Evolutionary conservation across 53 echinoderm and acorn worm species (phyloP).

Genomic region (Holothuria scabra): DNA sequence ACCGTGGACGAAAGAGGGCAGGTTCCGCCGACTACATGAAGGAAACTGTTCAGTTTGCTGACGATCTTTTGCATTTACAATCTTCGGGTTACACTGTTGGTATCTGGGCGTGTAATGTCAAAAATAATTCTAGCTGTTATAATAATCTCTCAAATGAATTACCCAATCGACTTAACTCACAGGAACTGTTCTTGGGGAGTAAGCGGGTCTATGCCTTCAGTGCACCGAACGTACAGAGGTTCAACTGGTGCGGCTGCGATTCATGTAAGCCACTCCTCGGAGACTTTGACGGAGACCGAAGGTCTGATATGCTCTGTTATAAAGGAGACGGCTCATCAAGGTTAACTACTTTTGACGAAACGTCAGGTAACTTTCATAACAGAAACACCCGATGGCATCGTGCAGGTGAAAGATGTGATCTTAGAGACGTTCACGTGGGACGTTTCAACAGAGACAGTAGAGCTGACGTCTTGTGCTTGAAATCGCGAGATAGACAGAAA

Average conservation of each 20-base stretch:
- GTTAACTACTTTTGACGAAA: constrained; percentile 1
- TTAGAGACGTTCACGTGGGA: constrained; percentile 2
- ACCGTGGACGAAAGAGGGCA: neutral
- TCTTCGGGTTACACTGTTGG: constrained; percentile 29
- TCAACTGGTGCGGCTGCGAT: constrained; percentile 29
- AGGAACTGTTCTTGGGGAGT: constrained; percentile 6
- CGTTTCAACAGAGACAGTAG: constrained; percentile 18
- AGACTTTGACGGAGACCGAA: constrained; percentile 31
- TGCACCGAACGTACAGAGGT: constrained; percentile 5
- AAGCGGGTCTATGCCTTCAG: constrained; percentile 18
- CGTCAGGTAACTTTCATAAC: neutral
- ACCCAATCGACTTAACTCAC: neutral
- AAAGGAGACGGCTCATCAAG: constrained; percentile 11
- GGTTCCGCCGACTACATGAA: constrained; percentile 2
- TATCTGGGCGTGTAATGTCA: constrained; percentile 29
- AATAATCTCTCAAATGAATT: neutral
- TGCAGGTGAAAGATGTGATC: neutral
- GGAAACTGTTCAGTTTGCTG: constrained; percentile 33
- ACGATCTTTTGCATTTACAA: constrained; percentile 9
- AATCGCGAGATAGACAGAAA: constrained; percentile 14
- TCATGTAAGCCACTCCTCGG: constrained; percentile 27
- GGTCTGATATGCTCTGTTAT: constrained; percentile 26
- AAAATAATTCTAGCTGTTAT: constrained; percentile 38
- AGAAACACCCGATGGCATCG: constrained; percentile 16
- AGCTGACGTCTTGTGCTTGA: constrained; percentile 17